Evolutionary conservation across 2,113 vertebrate species (phyloP), one percentile per base, ranked within the genome.

Genomic region (Accipiter virgatus): DNA sequence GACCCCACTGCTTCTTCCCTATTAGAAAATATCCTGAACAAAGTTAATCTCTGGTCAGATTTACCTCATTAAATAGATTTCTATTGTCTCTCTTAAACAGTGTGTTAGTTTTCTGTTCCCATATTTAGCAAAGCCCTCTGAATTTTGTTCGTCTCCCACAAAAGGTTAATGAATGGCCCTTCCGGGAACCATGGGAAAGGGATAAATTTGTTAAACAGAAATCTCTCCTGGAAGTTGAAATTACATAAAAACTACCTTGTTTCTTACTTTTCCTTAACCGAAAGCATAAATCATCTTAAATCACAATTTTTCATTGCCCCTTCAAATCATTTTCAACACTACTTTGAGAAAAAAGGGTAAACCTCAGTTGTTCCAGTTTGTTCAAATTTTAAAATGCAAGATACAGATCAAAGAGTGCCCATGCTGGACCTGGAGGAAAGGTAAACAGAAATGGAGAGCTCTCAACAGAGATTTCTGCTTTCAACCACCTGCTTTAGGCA

Each of bases 41-140:
- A 86, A 91, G 80, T 71, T 73, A 93, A 78, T 91, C 87, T 84
- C 66, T 74, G 53, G 36, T 59, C 53, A 87, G 86, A 92, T 97
- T 96, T 91, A 63, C 61, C 80, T 87, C 92, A 91, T 95, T 93
- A 91, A 94, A 81, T 62, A 73, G 55, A 90, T 68, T 78, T 73
- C 97, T 95, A 85, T 88, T 84, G 81, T 89, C 47, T 56, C 63
- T 71, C 36, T 71, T 53, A 27, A 82, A 48, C 10, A 20, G 10
- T 3, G 36, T 16, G 42, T 47, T 77, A 50, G 27, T 18, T 93
- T 93, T 86, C 0, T 0, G 40, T 50, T 81, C 43, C 73, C 82
- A 75, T 40, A 65, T 87, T 66, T 62, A 92, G 40, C 81, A 86
- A 90, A 90, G 15, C 32, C 73, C n/a, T 38, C 80, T 73, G 78